phyloP scores from a whole-genome alignment of 2,888 invertebrate species.

The Calliphora vomitoria region DNA sequence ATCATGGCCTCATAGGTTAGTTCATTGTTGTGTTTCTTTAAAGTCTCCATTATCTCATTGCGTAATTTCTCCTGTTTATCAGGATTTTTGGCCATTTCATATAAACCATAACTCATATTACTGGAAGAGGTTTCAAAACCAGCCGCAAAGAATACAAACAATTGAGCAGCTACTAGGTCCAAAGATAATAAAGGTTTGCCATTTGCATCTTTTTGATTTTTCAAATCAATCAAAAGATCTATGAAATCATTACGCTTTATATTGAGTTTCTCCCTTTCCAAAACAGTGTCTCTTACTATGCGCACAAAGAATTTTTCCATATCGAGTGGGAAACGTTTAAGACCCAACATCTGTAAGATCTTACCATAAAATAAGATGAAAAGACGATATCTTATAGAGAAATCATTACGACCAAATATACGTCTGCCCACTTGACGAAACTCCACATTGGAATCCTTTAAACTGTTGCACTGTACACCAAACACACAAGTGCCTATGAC shows the following conservation, averaged over 20 bases:
- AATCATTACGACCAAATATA: constrained; percentile 73
- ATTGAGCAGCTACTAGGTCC: constrained; percentile 85
- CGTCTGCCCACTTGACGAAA: constrained; percentile 79
- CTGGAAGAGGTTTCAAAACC: constrained; percentile 86
- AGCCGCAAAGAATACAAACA: constrained; percentile 86
- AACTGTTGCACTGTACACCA: constrained; percentile 84
- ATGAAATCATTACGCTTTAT: constrained; percentile 79
- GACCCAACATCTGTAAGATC: constrained; percentile 48
- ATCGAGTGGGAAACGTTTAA: neutral
- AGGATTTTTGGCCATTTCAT: constrained; percentile 85
- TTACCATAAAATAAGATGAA: constrained; percentile 75
- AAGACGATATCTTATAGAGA: constrained; percentile 75
- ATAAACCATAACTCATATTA: constrained; percentile 85
- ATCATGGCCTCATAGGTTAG: constrained; percentile 85
- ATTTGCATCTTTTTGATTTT: constrained; percentile 72
- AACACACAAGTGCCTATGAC: constrained; percentile 85
- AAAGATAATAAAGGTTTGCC: constrained; percentile 80
- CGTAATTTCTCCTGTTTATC: constrained; percentile 84
- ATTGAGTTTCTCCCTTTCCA: constrained; percentile 76
- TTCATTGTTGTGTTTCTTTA: constrained; percentile 82
- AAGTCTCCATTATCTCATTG: constrained; percentile 83
- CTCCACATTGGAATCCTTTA: constrained; percentile 82
- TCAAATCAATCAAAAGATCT: constrained; percentile 78
- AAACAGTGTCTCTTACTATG: constrained; percentile 77
- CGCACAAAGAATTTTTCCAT: constrained; percentile 75